Conservation (phyloP, 2,888 invertebrate genomes). For the Scrobipalpa atriplicella region DNA sequence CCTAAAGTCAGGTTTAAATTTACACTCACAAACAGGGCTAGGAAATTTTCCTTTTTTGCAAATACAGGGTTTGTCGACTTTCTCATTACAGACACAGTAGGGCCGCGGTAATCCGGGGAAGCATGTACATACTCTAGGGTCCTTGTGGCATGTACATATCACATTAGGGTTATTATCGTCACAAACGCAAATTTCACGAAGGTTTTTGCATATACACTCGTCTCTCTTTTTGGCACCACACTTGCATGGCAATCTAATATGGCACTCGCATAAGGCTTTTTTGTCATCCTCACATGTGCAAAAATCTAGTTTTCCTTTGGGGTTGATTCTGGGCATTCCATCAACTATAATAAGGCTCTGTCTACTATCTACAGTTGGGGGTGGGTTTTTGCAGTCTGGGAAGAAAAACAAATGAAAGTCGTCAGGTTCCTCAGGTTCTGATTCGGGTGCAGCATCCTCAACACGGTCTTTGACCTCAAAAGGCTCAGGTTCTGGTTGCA, state of each 20-base stretch:
- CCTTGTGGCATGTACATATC: slow-evolving; percentile 56
- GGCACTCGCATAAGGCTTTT: slow-evolving; percentile 61
- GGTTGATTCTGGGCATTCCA: slow-evolving; percentile 68
- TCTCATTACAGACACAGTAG: slow-evolving; percentile 56
- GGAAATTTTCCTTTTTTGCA: slow-evolving; percentile 60
- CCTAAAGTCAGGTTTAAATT: slow-evolving; percentile 49
- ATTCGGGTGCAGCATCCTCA: slow-evolving; percentile 41
- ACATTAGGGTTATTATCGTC: slow-evolving; percentile 49
- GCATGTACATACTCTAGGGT: slow-evolving; percentile 60
- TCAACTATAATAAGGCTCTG: slow-evolving; percentile 61
- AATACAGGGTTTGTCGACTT: slow-evolving; percentile 64
- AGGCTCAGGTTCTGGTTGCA: slow-evolving; percentile 31
- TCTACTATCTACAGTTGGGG: slow-evolving; percentile 51
- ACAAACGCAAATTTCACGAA: slow-evolving; percentile 63
- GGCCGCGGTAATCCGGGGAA: slow-evolving; percentile 53
- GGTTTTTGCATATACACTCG: slow-evolving; percentile 60
- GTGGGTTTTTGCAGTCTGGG: slow-evolving; percentile 65
- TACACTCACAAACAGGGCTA: slow-evolving; percentile 62
- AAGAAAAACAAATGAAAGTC: slow-evolving; percentile 76
- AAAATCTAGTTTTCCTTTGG: slow-evolving; percentile 38
- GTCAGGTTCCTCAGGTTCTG: slow-evolving; percentile 53
- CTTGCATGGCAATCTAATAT: slow-evolving; percentile 58
- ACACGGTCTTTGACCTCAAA: slow-evolving; percentile 49
- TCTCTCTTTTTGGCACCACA: slow-evolving; percentile 60
- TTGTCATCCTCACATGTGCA: slow-evolving; percentile 60